Evolutionary conservation across 2,888 invertebrate genomes (phyloP).

Genomic region (Chymomyza procnemis): DNA sequence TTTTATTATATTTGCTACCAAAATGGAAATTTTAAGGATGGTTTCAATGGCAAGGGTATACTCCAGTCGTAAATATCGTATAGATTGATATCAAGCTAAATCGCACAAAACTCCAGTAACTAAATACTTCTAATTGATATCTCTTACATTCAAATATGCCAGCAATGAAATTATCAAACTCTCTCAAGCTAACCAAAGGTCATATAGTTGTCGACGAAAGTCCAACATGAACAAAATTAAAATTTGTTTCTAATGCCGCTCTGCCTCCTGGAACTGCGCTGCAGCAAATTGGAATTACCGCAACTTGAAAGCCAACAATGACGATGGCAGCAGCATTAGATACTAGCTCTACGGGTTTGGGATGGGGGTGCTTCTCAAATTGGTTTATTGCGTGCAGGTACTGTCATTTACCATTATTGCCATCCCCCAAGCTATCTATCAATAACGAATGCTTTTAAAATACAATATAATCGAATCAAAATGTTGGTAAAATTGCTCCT

Average conservation of each 20-base stretch:
- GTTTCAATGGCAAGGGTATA: too few relatives aligned
- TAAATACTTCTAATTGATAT: too few relatives aligned
- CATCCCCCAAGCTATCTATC: constrained; percentile 11
- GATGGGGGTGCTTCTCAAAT: constrained; percentile 29
- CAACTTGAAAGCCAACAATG: constrained; percentile 43
- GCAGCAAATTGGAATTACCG: constrained; percentile 41
- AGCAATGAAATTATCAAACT: too few relatives aligned
- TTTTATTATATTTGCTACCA: too few relatives aligned
- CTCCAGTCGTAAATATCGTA: too few relatives aligned
- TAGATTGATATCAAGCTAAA: too few relatives aligned
- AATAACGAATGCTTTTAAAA: constrained; percentile 33
- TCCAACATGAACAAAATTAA: too few relatives aligned
- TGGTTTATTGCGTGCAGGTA: constrained; percentile 47
- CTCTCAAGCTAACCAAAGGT: too few relatives aligned
- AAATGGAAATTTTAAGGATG: too few relatives aligned
- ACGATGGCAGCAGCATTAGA: background rate
- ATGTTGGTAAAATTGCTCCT: constrained; percentile 7
- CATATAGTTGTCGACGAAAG: too few relatives aligned
- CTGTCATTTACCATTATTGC: background rate
- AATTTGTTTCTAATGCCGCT: background rate
- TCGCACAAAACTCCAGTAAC: too few relatives aligned
- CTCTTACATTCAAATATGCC: too few relatives aligned
- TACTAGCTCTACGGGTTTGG: background rate
- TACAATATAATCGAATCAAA: constrained; percentile 10
- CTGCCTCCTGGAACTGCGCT: constrained; percentile 22